Evolutionary conservation across 2,797 vertebrate genomes (phyloP).

Genomic region (Coreius guichenoti): DNA sequence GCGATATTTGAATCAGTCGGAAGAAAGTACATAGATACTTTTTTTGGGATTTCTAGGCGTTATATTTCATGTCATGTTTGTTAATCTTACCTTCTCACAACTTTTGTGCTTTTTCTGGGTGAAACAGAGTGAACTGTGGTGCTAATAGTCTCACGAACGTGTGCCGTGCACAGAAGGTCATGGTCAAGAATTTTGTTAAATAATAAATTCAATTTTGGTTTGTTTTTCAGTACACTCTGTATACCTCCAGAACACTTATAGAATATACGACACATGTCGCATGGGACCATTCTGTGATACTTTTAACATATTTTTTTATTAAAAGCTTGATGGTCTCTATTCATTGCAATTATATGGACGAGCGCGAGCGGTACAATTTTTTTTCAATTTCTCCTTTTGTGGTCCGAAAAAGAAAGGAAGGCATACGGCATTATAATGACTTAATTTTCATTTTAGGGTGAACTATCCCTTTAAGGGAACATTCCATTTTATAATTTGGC

Average conservation of each 20-base stretch:
- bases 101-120: too few relatives aligned
- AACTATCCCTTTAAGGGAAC: neutral
- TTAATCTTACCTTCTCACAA: too few relatives aligned
- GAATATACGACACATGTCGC: neutral
- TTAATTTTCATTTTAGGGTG: neutral
- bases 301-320: neutral
- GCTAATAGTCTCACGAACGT: too few relatives aligned
- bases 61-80: too few relatives aligned
- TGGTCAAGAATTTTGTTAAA: neutral
- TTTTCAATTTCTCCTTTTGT: neutral
- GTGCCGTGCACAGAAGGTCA: neutral
- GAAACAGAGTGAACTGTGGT: too few relatives aligned
- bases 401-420: neutral
- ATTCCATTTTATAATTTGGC: neutral
- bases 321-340: neutral
- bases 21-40: too few relatives aligned
- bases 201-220: neutral
- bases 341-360: neutral
- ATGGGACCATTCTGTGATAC: neutral
- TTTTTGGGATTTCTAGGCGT: too few relatives aligned
- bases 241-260: neutral
- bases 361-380: too few relatives aligned
- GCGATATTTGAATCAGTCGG: too few relatives aligned
- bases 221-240: neutral
- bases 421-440: neutral